These are phyloP conservation scores for Corythaeola cristata DNA, from an alignment of 2,113 vertebrate species.

Conservation along the genomic window DNA sequence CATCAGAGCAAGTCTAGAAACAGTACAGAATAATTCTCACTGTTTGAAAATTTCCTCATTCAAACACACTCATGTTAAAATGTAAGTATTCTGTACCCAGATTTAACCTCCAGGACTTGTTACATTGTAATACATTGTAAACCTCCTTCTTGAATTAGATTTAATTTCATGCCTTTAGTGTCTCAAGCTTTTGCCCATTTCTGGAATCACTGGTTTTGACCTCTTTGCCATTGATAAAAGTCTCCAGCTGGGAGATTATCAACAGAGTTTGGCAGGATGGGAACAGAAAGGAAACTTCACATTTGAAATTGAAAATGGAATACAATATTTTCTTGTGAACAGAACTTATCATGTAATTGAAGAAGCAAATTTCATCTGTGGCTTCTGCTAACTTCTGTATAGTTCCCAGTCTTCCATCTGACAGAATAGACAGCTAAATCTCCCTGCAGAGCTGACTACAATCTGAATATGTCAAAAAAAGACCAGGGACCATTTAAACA, in stretches of 20 bases:
- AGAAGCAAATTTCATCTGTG: constrained; percentile 1
- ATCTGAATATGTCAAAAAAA: constrained; percentile 42
- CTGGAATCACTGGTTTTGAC: not conserved
- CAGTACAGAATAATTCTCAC: not conserved
- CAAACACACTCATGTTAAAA: not conserved
- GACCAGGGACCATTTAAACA: constrained; percentile 12
- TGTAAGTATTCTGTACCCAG: not conserved
- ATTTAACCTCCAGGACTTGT: not conserved
- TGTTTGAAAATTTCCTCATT: not conserved
- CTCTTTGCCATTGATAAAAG: not conserved
- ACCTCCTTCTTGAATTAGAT: not conserved
- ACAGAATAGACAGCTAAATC: constrained; percentile 10
- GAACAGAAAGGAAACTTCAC: not conserved
- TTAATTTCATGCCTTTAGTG: not conserved
- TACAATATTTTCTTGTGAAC: constrained; percentile 5
- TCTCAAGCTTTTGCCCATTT: not conserved
- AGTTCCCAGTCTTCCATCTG: not conserved
- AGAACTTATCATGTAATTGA: not conserved
- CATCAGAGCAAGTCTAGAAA: not conserved
- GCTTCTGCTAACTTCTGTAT: not conserved
- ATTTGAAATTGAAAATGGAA: not conserved
- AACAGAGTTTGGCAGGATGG: not conserved
- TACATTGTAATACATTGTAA: not conserved
- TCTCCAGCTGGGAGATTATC: not conserved
- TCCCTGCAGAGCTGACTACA: constrained; percentile 4